phyloP scores from a whole-genome alignment of 2,888 invertebrate species.

The Stenurella melanura region DNA sequence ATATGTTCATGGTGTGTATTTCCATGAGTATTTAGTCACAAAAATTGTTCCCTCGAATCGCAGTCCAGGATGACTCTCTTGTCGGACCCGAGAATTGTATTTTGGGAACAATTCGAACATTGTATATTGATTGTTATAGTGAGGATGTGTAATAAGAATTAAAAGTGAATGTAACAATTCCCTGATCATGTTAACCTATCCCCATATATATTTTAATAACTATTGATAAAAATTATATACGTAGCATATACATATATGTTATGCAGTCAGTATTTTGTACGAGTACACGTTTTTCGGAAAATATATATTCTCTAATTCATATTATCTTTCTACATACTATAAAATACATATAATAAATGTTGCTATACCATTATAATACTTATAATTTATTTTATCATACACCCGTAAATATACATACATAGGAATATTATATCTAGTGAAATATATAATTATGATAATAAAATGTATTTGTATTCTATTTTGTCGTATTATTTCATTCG shows the following conservation, averaged over 20 bases:
- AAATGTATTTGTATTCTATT: slow-evolving; percentile 74
- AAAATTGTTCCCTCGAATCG: slow-evolving; percentile 43
- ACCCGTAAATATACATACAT: slow-evolving; percentile 73
- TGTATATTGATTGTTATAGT: slow-evolving; percentile 70
- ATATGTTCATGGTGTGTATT: slow-evolving; percentile 67
- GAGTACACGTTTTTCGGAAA: slow-evolving; percentile 74
- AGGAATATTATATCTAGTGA: slow-evolving; percentile 74
- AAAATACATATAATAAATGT: slow-evolving; percentile 72
- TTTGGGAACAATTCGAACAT: slow-evolving; percentile 64
- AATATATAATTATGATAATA: slow-evolving; percentile 74
- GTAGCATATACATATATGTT: slow-evolving; percentile 68
- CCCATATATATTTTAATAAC: slow-evolving; percentile 71
- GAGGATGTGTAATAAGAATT: slow-evolving; percentile 71
- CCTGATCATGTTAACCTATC: slow-evolving; percentile 68
- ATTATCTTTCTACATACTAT: slow-evolving; percentile 73
- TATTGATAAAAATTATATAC: slow-evolving; percentile 68
- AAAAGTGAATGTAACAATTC: slow-evolving; percentile 68
- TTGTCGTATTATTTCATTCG: slow-evolving; percentile 54
- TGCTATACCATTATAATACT: slow-evolving; percentile 73
- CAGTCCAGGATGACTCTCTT: slow-evolving; percentile 26
- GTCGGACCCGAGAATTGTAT: slow-evolving; percentile 42
- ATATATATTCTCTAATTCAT: slow-evolving; percentile 72
- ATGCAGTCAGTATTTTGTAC: slow-evolving; percentile 74
- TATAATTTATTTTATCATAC: slow-evolving; percentile 74
- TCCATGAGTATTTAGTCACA: slow-evolving; percentile 55